Conservation (phyloP, 1,140 invertebrate species). For the Zaprionus nigranus region DNA sequence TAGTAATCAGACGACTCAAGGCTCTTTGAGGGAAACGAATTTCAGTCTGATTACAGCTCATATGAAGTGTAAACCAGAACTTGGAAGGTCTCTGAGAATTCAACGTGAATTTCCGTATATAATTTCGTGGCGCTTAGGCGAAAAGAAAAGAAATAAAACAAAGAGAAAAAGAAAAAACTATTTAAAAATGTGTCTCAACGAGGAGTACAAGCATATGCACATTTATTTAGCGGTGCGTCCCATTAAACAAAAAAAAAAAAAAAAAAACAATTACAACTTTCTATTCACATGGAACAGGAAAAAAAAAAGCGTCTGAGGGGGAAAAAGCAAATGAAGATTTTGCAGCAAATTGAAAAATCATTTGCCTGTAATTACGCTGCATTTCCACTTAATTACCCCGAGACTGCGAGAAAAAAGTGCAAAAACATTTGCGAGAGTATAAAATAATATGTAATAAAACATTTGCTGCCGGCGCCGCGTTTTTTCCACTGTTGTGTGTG, state of each 20-base stretch:
- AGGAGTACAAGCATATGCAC: conserved; percentile 81
- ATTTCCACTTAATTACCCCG: conserved; percentile 75
- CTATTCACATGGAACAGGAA: conserved; percentile 71
- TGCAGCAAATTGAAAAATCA: conserved; percentile 78
- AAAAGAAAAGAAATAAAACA: conserved; percentile 16
- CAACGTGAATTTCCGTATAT: background rate
- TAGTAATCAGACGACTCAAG: conserved; percentile 53
- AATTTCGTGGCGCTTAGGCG: background rate
- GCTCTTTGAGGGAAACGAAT: conserved; percentile 15
- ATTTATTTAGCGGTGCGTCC: conserved; percentile 73
- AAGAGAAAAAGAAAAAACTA: background rate
- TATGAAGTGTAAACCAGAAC: conserved; percentile 60
- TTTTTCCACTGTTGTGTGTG: conserved; percentile 2
- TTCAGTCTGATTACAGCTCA: conserved; percentile 68
- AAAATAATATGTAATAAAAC: conserved; percentile 22
- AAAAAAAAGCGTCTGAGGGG: conserved; percentile 14
- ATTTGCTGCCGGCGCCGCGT: conserved; percentile 26
- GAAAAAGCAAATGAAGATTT: conserved; percentile 32
- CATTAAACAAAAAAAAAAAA: background rate
- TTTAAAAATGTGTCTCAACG: conserved; percentile 73
- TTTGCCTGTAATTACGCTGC: conserved; percentile 79
- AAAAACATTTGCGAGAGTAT: conserved; percentile 51
- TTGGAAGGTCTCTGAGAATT: conserved; percentile 20
- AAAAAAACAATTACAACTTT: conserved; percentile 64
- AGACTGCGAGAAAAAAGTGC: conserved; percentile 39